Evolutionary conservation across 1,140 invertebrate genomes (phyloP).

Genomic region (Dendrolimus punctatus): DNA sequence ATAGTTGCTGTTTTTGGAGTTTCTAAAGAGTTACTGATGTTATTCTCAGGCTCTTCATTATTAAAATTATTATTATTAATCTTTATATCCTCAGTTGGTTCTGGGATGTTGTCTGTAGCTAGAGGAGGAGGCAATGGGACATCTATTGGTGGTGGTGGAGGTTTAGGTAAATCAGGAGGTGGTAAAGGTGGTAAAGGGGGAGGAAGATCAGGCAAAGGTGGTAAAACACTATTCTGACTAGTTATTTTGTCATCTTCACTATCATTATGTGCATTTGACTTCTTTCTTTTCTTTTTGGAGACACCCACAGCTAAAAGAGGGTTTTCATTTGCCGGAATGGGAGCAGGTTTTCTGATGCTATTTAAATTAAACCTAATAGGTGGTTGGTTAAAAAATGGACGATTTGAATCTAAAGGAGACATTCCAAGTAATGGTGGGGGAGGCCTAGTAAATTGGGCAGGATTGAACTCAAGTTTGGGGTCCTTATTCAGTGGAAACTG

Average conservation of each 20-base stretch:
- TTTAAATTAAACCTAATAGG: constrained; percentile 75
- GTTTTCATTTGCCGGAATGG: constrained; percentile 59
- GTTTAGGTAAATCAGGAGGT: constrained; percentile 62
- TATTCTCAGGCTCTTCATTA: constrained; percentile 25
- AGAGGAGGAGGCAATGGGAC: constrained; percentile 62
- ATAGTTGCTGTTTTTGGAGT: constrained; percentile 16
- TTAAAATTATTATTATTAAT: too few species aligned
- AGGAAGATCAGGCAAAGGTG: constrained; percentile 74
- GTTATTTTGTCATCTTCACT: constrained; percentile 68
- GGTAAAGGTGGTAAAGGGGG: constrained; percentile 71
- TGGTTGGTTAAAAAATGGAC: constrained; percentile 67
- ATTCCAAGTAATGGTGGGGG: constrained; percentile 61
- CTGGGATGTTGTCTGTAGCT: constrained; percentile 53
- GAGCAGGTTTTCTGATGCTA: constrained; percentile 64
- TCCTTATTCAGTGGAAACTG: constrained; percentile 50
- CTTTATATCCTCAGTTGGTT: constrained; percentile 29
- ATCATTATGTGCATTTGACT: constrained; percentile 75
- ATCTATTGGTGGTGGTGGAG: constrained; percentile 59
- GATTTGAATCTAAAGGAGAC: constrained; percentile 48
- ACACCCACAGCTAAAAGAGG: constrained; percentile 68
- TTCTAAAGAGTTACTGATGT: background rate
- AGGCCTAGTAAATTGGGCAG: constrained; percentile 57
- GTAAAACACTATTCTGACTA: constrained; percentile 50
- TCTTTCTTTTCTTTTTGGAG: constrained; percentile 83
- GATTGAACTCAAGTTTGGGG: constrained; percentile 33